Evolutionary conservation across 2,113 vertebrate species (phyloP).

Genomic region (Phylloscopus trochiloides): DNA sequence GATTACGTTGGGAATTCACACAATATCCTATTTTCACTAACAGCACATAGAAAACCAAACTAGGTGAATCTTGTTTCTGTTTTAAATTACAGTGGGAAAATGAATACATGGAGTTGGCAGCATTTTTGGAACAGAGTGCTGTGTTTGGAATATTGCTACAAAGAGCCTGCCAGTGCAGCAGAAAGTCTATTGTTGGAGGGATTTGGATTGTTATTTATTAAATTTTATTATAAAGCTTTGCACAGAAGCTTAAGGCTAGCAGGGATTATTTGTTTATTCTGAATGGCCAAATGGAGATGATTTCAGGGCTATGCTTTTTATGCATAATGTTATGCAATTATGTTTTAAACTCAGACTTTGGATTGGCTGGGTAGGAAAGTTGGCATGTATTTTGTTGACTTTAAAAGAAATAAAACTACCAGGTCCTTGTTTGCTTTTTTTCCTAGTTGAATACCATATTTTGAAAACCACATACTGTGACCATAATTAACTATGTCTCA

Average conservation of each 20-base stretch:
- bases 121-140: neutral
- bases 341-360: neutral
- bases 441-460: neutral
- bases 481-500: conserved; percentile 20
- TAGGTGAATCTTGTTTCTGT: conserved; percentile 51
- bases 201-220: conserved; percentile 43
- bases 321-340: neutral
- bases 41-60: neutral
- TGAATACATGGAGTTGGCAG: conserved; percentile 46
- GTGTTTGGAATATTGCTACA: conserved; percentile 51
- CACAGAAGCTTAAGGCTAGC: conserved; percentile 41
- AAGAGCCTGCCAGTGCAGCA: conserved; percentile 47
- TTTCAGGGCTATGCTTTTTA: neutral
- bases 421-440: conserved; percentile 39
- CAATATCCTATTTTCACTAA: conserved; percentile 39
- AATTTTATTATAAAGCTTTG: conserved; percentile 15
- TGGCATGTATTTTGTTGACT: conserved; percentile 35
- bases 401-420: conserved; percentile 18
- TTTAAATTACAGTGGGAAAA: conserved; percentile 53
- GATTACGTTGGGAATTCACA: neutral
- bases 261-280: conserved; percentile 28
- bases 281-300: neutral
- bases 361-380: neutral
- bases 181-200: conserved; percentile 54
- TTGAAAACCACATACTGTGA: conserved; percentile 24